Evolutionary conservation across 1,140 invertebrate species (phyloP).

Genomic region (Sinonovacula constricta): DNA sequence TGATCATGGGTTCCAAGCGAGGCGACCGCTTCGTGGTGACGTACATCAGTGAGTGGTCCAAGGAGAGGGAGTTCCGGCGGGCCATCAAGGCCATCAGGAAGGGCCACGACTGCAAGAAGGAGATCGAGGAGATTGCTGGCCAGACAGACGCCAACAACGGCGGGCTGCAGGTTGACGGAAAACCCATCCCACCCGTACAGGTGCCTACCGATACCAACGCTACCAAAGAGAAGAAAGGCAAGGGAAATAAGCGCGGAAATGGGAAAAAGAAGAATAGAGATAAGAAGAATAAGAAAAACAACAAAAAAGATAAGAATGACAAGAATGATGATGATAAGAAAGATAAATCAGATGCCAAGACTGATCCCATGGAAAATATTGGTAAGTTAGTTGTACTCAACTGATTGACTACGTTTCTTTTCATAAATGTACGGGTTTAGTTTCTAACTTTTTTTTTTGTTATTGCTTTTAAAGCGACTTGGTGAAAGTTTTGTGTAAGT

Average conservation of each 20-base stretch:
- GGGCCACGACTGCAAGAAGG: conserved; percentile 35
- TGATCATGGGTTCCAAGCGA: conserved; percentile 25
- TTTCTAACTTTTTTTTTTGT: neutral
- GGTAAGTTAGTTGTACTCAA: conserved; percentile 26
- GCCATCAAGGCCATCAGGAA: conserved; percentile 39
- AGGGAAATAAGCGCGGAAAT: neutral
- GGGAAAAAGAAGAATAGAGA: neutral
- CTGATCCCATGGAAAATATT: conserved; percentile 35
- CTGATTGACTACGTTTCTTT: too few species aligned
- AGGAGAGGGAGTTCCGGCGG: conserved; percentile 31
- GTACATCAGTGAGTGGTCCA: conserved; percentile 42
- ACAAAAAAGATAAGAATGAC: conserved; percentile 22
- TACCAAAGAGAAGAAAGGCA: neutral
- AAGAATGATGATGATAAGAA: conserved; percentile 26
- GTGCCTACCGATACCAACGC: neutral
- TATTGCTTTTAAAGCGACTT: too few species aligned
- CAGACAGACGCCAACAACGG: conserved; percentile 29
- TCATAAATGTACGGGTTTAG: neutral
- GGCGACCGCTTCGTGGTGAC: conserved; percentile 16
- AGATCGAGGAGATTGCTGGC: conserved; percentile 23
- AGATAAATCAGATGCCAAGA: conserved; percentile 3
- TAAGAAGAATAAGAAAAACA: conserved; percentile 12
- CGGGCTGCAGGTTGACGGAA: conserved; percentile 16
- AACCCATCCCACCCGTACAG: neutral
- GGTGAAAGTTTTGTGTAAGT: too few species aligned